These are phyloP conservation scores for Leptobrachium leishanense DNA, from an alignment of 2,113 vertebrate genomes.

Conservation along the genomic window DNA sequence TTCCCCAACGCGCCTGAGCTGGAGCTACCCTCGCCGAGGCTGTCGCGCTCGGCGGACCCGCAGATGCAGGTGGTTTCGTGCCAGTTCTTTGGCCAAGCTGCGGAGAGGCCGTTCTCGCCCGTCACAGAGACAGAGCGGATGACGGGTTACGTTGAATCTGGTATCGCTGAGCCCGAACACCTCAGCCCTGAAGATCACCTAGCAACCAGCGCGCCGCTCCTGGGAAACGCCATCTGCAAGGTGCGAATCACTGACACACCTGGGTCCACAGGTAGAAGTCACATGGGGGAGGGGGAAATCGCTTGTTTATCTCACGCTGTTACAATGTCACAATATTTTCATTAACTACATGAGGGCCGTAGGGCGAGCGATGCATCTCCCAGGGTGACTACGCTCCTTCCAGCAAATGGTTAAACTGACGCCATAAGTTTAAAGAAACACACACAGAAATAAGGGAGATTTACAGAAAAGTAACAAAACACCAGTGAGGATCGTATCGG, in stretches of 20 bases:
- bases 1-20: conserved; percentile 67
- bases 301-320: background rate
- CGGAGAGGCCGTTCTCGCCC: conserved; percentile 53
- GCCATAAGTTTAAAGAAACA: too few relatives aligned
- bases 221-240: conserved; percentile 69
- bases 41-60: conserved; percentile 51
- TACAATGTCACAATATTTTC: background rate
- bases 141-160: conserved; percentile 52
- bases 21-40: conserved; percentile 65
- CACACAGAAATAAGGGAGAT: too few relatives aligned
- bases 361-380: background rate
- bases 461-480: too few relatives aligned
- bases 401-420: too few relatives aligned
- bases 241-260: conserved; percentile 55
- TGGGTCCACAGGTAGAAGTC: background rate
- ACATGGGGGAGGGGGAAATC: background rate
- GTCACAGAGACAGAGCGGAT: conserved; percentile 63
- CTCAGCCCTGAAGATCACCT: conserved; percentile 56
- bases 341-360: background rate
- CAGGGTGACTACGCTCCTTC: too few relatives aligned
- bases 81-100: conserved; percentile 46
- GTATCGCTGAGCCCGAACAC: conserved; percentile 55
- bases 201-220: conserved; percentile 56
- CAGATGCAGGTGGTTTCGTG: conserved; percentile 55
- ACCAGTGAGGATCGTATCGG: too few relatives aligned